phyloP scores from a whole-genome alignment of 2,888 invertebrate species.

The Tethea ocularis region DNA sequence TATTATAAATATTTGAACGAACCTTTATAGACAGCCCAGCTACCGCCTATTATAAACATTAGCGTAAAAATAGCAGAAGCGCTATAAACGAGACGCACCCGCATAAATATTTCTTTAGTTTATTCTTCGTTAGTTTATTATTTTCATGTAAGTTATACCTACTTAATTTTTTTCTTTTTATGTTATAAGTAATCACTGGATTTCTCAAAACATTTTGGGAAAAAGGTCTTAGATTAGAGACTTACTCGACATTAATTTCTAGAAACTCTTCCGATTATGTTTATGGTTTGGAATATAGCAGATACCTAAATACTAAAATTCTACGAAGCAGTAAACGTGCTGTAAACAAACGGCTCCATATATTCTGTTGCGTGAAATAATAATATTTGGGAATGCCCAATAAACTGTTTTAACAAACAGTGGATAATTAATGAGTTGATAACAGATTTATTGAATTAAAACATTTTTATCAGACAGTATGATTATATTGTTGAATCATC shows the following conservation, averaged over 20 bases:
- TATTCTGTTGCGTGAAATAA: not conserved
- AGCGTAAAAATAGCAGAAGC: not conserved
- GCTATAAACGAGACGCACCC: not conserved
- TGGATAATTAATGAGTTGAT: not conserved
- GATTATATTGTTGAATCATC: not conserved
- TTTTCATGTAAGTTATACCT: not conserved
- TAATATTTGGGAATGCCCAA: not conserved
- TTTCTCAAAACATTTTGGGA: not conserved
- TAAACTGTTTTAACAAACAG: not conserved
- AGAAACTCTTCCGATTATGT: not conserved
- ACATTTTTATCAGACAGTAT: not conserved
- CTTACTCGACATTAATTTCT: too few relatives aligned
- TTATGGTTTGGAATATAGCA: not conserved
- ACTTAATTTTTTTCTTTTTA: not conserved
- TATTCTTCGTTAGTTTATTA: constrained; percentile 3
- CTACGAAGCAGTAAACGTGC: not conserved
- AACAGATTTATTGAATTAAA: not conserved
- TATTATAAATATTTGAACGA: not conserved
- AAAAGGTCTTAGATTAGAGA: not conserved
- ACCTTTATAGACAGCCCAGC: not conserved
- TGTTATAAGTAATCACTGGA: not conserved
- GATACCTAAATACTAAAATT: not conserved
- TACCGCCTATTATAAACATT: not conserved
- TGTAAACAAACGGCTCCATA: not conserved
- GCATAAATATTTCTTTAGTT: not conserved